Percentiles rank a stretch among this genome's conserved stretches.
These are phyloP conservation scores for Trissolcus japonicus DNA, from an alignment of 2,888 invertebrate genomes.

Conservation along the genomic window DNA sequence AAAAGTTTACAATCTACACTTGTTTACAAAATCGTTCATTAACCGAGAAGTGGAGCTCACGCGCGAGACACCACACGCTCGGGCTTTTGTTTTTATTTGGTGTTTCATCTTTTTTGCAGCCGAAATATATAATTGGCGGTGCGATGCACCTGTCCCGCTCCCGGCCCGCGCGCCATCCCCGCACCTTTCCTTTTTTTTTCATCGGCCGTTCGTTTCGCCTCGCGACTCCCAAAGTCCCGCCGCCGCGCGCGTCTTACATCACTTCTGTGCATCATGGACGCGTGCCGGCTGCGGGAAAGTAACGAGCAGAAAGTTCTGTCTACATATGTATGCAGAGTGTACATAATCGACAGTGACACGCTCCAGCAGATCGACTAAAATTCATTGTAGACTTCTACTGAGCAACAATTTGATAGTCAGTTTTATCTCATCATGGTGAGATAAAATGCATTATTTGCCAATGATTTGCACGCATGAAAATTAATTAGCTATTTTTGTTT, in stretches of 20 bases:
- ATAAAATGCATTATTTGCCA: slow-evolving; percentile 10
- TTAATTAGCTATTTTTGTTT: too few relatives aligned
- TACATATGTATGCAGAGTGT: slow-evolving; percentile 46
- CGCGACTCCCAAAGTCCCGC: slow-evolving; percentile 38
- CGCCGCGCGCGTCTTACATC: slow-evolving; percentile 57
- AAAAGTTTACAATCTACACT: too few relatives aligned
- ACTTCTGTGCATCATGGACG: slow-evolving; percentile 61
- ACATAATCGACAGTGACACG: slow-evolving; percentile 47
- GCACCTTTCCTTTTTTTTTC: slow-evolving; percentile 50
- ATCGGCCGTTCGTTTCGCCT: slow-evolving; percentile 50
- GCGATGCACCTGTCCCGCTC: slow-evolving; percentile 75
- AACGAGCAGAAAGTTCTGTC: slow-evolving; percentile 57
- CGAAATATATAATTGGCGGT: slow-evolving; percentile 76
- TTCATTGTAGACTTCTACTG: slow-evolving; percentile 35
- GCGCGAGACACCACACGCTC: slow-evolving; percentile 54
- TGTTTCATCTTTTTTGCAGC: slow-evolving; percentile 56
- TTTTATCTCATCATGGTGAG: slow-evolving; percentile 18
- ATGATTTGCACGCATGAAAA: background rate
- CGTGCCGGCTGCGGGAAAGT: slow-evolving; percentile 63
- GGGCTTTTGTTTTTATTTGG: slow-evolving; percentile 64
- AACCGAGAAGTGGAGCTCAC: slow-evolving; percentile 45
- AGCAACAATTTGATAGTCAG: slow-evolving; percentile 38
- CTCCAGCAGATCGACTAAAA: slow-evolving; percentile 34
- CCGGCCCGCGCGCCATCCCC: slow-evolving; percentile 58
- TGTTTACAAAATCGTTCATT: slow-evolving; percentile 10